phyloP scores from a whole-genome alignment of 2,888 invertebrate species.

The Nycteola revayana region DNA sequence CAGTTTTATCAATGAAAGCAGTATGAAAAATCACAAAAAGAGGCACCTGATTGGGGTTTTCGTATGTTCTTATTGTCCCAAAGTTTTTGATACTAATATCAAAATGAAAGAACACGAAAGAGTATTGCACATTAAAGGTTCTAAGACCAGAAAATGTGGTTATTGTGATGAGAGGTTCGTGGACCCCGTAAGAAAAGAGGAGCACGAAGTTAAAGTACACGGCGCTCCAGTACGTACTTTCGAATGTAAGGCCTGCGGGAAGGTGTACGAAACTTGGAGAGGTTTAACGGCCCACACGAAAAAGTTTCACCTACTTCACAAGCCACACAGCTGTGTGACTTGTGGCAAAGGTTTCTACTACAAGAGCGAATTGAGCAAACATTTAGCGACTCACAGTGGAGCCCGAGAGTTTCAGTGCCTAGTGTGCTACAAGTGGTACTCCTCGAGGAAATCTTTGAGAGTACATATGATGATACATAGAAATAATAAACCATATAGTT shows the following conservation, averaged over 20 bases:
- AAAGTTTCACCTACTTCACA: conserved; percentile 41
- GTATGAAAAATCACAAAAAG: conserved; percentile 25
- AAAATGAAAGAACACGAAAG: conserved; percentile 51
- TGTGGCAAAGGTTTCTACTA: conserved; percentile 20
- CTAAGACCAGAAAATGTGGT: conserved; percentile 41
- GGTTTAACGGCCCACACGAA: conserved; percentile 37
- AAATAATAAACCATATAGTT: neutral
- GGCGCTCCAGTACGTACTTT: conserved; percentile 30
- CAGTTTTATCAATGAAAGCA: conserved; percentile 39
- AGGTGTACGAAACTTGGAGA: conserved; percentile 35
- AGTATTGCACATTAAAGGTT: conserved; percentile 40
- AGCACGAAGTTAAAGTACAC: conserved; percentile 42
- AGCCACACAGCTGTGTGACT: conserved; percentile 44
- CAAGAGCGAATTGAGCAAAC: conserved; percentile 15
- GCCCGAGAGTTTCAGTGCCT: conserved; percentile 17
- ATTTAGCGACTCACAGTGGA: conserved; percentile 16
- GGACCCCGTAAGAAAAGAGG: conserved; percentile 25
- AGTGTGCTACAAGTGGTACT: conserved; percentile 17
- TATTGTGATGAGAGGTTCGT: conserved; percentile 47
- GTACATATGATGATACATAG: conserved; percentile 13
- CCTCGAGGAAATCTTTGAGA: neutral
- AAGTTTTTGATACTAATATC: conserved; percentile 50
- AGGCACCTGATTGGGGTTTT: conserved; percentile 30
- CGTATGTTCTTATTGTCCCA: conserved; percentile 48
- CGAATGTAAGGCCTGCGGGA: conserved; percentile 44